A percentile compares a stretch with the other conserved stretches of the same genome.
These are phyloP conservation scores for Oncopeltus fasciatus DNA, from an alignment of 1,140 invertebrate genomes.

Conservation along the genomic window DNA sequence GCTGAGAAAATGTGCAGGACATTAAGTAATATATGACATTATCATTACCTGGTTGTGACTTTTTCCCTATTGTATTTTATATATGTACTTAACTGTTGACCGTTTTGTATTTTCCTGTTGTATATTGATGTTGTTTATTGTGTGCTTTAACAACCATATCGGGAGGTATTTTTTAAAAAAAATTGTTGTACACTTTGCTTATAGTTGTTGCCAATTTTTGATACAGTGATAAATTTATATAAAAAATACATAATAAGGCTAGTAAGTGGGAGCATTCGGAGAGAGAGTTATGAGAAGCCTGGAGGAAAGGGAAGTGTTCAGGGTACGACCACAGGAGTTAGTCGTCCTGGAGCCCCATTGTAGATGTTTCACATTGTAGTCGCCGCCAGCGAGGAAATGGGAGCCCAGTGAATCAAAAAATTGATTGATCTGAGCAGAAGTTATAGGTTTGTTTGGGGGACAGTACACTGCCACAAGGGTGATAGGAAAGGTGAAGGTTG, in stretches of 20 bases:
- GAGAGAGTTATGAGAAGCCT: no score
- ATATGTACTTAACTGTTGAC: conserved; percentile 20
- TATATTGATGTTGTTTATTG: conserved; percentile 18
- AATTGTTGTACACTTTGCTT: conserved; percentile 16
- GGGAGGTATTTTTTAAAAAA: background rate
- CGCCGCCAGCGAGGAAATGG: no score
- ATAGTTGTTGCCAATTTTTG: background rate
- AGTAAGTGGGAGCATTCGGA: no score
- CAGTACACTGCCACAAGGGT: no score
- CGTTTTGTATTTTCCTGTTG: conserved; percentile 18
- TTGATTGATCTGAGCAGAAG: no score
- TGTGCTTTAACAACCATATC: conserved; percentile 13
- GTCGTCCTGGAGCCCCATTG: no score
- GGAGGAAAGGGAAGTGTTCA: no score
- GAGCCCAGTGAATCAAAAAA: no score
- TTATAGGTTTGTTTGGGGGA: no score
- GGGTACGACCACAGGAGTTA: no score
- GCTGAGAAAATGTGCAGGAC: conserved; percentile 11
- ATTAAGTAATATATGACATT: background rate
- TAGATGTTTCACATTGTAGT: no score
- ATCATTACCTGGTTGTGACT: conserved; percentile 18
- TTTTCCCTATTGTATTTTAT: conserved; percentile 10
- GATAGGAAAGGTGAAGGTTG: no score
- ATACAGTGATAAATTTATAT: background rate
- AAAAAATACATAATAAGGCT: background rate